Conservation (phyloP, 2,888 invertebrate genomes). For the Drepanosiphum platanoidis region DNA sequence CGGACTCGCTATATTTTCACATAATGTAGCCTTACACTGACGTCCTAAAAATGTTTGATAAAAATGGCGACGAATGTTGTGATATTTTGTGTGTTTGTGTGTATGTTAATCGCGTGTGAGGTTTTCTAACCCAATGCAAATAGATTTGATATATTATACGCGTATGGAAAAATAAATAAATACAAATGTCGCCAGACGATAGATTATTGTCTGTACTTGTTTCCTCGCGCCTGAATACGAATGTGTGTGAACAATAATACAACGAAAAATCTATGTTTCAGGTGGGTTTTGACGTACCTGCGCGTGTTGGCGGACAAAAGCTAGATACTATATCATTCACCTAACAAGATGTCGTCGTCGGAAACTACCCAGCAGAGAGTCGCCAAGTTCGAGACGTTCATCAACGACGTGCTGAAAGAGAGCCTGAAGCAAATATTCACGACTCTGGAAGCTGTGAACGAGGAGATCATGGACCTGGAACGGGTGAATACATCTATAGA, state of each 20-base stretch:
- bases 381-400: conserved; percentile 75
- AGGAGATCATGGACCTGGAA: conserved; percentile 77
- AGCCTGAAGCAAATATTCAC: conserved; percentile 74
- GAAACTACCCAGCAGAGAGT: conserved; percentile 67
- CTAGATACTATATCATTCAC: too few species aligned
- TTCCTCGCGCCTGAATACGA: too few species aligned
- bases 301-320: too few species aligned
- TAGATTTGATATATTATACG: neutral
- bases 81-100: neutral
- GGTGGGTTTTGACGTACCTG: too few species aligned
- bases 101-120: neutral
- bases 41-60: neutral
- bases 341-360: too few species aligned
- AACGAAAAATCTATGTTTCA: neutral
- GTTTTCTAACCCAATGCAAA: neutral
- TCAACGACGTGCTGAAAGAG: conserved; percentile 81
- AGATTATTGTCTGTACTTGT: too few species aligned
- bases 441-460: conserved; percentile 73
- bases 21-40: neutral
- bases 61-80: neutral
- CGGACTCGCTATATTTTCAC: neutral
- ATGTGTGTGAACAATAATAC: neutral
- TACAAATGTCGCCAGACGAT: too few species aligned
- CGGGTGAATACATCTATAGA: conserved; percentile 79
- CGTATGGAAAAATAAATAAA: too few species aligned